Evolutionary conservation across 2,888 invertebrate species (phyloP), one percentile per base, ranked within the genome.

Genomic region (Catotricha subobsoleta): DNA sequence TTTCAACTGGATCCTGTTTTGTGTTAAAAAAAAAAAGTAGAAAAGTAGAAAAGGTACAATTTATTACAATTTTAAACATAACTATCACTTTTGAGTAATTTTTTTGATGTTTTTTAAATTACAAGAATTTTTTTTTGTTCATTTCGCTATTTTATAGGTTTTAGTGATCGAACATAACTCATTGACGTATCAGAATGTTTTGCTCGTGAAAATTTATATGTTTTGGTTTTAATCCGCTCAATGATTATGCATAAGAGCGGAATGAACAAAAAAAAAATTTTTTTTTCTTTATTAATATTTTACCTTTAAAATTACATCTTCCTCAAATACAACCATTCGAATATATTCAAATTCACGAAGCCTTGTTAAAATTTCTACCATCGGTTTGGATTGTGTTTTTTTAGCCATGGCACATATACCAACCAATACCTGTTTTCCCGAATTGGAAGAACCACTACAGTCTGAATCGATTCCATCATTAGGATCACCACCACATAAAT

Each of bases 401-500:
- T 98, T 97, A 56, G 88, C 84, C 98, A 99, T 99, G 50, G 98
- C 97, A 69, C 98, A 99, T 45, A 99, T 83, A 47, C 98, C 98
- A 53, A 99, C 92, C 59, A 92, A 74, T 52, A 98, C 91, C 57
- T 92, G 87, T 62, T 88, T 88, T 53, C 80, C 81, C 58, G 67
- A 72, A 50, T 55, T 60, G 18, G 62, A 61, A 19, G 59, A 60
- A 30, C 54, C 68, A 65, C 72, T 72, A 50, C 67, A 66, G 48
- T 72, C 69, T 13, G 69, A 67, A 48, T 73, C 74, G 57, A 71
- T 58, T 3, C 70, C 67, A 55, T 62, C 62, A 51, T 56, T 62
- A 48, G 60, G 59, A 56, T 80, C 81, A 45, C 69, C 57, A 45
- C 69, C 57, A 53, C 72, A 80, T 58, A 79, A 67, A 58, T 81